Evolutionary conservation across 2,113 vertebrate species (phyloP), one percentile per base, ranked within the genome.

Genomic region (Ornithorhynchus anatinus): DNA sequence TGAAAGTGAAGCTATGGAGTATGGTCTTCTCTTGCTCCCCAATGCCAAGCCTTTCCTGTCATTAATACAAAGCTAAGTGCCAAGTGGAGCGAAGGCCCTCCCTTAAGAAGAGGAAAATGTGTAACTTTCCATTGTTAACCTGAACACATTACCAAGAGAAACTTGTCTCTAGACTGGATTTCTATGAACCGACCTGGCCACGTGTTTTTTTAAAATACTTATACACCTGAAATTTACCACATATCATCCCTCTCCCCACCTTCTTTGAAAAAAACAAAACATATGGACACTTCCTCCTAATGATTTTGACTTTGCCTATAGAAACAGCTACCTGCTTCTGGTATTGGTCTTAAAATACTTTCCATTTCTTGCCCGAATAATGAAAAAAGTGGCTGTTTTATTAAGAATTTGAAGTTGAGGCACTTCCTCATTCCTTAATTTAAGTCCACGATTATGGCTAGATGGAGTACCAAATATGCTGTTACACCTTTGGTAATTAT

Each of bases 221-320:
- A n/a, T n/a, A n/a, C n/a, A n/a, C n/a, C n/a, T n/a, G n/a, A n/a
- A n/a, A n/a, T n/a, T n/a, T n/a, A n/a, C n/a, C n/a, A n/a, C n/a
- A n/a, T 63, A 19, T 23, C 50, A 63, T 65, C 15, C 47, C 12
- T 56, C 15, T 58, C 22, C 22, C 17, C 36, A 47, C 47, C 29
- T 47, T 56, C 42, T 71, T 72, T 62, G 43, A 53, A 72, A 36
- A 63, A 87, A 75, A 32, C 1, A 44, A 20, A 45, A 6, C 19
- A 63, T 17, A 37, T n/a, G n/a, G 20, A 9, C 3, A 7, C n/a
- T 42, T 59, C n/a, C 23, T 64, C 23, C 47, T 54, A 15, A 33
- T 47, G 22, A 45, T 69, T 79, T 80, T 1, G 0, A 62, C 45
- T 70, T 84, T 32, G 53, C 32, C 70, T 45, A 60, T 60, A 5